Conservation (phyloP, 2,113 vertebrate species). For the Saimiri boliviensis region DNA sequence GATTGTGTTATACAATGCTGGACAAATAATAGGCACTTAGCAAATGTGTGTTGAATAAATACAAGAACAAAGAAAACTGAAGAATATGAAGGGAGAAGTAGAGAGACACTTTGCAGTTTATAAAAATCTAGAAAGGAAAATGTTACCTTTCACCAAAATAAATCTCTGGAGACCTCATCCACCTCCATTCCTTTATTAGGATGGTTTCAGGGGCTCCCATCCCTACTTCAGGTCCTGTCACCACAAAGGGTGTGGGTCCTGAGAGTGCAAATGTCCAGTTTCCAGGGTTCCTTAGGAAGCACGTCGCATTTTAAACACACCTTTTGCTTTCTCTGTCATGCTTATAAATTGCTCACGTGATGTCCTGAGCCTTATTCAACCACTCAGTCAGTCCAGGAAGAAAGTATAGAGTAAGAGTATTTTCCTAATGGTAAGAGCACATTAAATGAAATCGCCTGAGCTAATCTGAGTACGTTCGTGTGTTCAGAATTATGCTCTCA, state of each 20-base stretch:
- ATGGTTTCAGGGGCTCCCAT: not conserved
- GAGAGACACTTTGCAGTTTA: not conserved
- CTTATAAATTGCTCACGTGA: not conserved
- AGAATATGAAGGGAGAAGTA: not conserved
- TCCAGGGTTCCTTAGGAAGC: not conserved
- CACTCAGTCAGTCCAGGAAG: not conserved
- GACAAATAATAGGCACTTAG: not conserved
- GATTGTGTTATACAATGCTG: not conserved
- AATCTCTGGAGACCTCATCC: not conserved
- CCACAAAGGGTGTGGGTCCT: not conserved
- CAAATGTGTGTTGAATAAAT: not conserved
- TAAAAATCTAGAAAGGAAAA: not conserved
- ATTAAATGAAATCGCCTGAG: not conserved
- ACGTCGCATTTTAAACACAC: not conserved
- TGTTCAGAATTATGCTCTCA: constrained; percentile 16
- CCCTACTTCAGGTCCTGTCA: not conserved
- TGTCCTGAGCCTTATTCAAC: not conserved
- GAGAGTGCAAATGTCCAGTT: not conserved
- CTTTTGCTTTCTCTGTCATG: not conserved
- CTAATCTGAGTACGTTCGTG: not conserved
- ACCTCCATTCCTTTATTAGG: too few relatives aligned
- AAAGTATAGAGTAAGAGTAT: not conserved
- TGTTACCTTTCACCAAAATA: not conserved
- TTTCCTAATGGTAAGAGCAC: not conserved
- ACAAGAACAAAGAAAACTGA: not conserved